These are phyloP conservation scores for Pristionchus exspectatus DNA, from an alignment of 2,888 invertebrate genomes.

Conservation along the genomic window DNA sequence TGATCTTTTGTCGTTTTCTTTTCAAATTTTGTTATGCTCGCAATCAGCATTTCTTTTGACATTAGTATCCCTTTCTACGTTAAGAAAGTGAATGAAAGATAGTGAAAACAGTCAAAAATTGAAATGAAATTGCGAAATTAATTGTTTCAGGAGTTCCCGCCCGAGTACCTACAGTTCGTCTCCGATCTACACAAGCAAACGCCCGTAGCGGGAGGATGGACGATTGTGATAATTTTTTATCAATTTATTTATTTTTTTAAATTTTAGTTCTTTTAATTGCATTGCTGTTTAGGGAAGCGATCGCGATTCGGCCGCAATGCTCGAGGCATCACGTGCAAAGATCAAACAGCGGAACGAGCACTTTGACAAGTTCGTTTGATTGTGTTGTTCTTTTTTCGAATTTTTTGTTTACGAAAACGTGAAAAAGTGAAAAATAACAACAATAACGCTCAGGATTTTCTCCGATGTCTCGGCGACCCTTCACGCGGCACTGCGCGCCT, in stretches of 20 bases:
- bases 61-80: too few relatives aligned
- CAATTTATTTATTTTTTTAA: too few relatives aligned
- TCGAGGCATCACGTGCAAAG: neutral
- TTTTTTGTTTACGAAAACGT: too few relatives aligned
- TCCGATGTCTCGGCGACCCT: neutral
- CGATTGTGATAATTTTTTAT: conserved; percentile 43
- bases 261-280: too few relatives aligned
- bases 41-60: too few relatives aligned
- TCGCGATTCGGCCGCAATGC: conserved; percentile 60
- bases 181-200: neutral
- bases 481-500: neutral
- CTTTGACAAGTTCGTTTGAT: neutral
- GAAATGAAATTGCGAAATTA: too few relatives aligned
- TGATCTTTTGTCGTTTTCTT: too few relatives aligned
- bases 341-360: neutral
- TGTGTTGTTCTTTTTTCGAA: neutral
- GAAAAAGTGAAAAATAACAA: too few relatives aligned
- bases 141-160: neutral
- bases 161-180: neutral
- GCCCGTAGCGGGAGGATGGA: neutral
- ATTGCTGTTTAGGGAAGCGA: too few relatives aligned
- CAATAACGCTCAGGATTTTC: conserved; percentile 20
- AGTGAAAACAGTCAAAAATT: too few relatives aligned
- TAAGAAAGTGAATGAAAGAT: too few relatives aligned
- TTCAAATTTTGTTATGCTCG: too few relatives aligned